Percentiles rank a stretch among this genome's conserved stretches.
These are phyloP conservation scores for Ataeniobius toweri DNA, from an alignment of 2,797 vertebrate species.

Conservation along the genomic window DNA sequence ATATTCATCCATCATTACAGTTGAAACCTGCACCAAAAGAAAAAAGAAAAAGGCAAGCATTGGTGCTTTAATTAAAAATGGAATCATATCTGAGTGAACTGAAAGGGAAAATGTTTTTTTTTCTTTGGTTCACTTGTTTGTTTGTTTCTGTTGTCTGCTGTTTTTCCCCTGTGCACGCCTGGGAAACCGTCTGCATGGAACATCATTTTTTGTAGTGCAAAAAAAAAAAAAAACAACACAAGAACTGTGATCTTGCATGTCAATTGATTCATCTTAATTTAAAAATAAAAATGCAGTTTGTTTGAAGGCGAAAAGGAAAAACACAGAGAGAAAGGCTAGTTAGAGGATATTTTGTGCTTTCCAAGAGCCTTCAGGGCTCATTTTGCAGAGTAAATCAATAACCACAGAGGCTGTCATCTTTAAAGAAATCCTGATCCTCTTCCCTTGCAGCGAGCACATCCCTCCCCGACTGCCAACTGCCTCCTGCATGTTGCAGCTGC, in stretches of 20 bases:
- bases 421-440: constrained; percentile 62
- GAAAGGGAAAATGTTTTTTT: constrained; percentile 76
- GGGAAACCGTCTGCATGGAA: constrained; percentile 83
- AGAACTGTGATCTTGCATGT: constrained; percentile 83
- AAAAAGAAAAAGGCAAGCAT: constrained; percentile 54
- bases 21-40: constrained; percentile 68
- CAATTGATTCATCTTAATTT: constrained; percentile 84
- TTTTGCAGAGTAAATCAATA: constrained; percentile 72
- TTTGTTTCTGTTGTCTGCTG: constrained; percentile 78
- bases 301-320: constrained; percentile 31
- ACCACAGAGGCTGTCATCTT: constrained; percentile 56
- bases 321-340: constrained; percentile 18
- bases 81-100: constrained; percentile 82
- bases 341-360: constrained; percentile 42
- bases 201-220: constrained; percentile 79
- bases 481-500: constrained; percentile 79
- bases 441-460: constrained; percentile 55
- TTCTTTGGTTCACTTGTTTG: constrained; percentile 77
- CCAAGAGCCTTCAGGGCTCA: constrained; percentile 30
- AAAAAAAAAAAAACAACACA: constrained; percentile 64
- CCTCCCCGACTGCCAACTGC: constrained; percentile 72
- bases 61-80: constrained; percentile 85
- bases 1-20: constrained; percentile 79
- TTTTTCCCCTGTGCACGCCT: constrained; percentile 71
- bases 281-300: constrained; percentile 51